These are phyloP conservation scores for Cyprinus carpio DNA, from an alignment of 2,113 vertebrate species.

Conservation along the genomic window DNA sequence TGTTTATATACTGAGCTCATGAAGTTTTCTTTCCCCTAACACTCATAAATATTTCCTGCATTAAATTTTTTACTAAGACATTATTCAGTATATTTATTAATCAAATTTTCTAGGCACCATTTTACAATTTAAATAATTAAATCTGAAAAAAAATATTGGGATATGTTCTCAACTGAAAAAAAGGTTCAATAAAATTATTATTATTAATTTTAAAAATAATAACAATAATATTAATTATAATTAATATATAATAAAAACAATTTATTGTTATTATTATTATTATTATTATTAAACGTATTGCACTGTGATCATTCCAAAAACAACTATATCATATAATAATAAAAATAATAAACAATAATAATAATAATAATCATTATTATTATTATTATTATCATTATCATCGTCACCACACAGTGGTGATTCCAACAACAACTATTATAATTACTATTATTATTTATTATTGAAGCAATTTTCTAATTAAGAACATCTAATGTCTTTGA, in stretches of 20 bases:
- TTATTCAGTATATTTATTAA: not conserved
- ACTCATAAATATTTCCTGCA: not conserved
- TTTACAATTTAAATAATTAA: not conserved
- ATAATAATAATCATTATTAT: too few relatives aligned
- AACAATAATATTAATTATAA: not conserved
- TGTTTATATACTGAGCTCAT: not conserved
- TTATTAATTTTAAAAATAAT: not conserved
- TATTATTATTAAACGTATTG: not conserved
- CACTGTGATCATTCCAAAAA: too few relatives aligned
- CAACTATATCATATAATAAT: too few relatives aligned
- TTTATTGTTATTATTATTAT: not conserved
- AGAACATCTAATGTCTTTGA: not conserved
- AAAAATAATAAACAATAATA: too few relatives aligned
- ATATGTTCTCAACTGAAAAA: too few relatives aligned
- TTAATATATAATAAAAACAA: too few relatives aligned
- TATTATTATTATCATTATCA: too few relatives aligned
- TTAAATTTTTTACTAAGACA: not conserved
- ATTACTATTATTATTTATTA: not conserved
- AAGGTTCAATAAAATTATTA: too few relatives aligned
- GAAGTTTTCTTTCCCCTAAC: not conserved
- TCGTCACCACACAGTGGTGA: too few relatives aligned
- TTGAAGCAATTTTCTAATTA: not conserved
- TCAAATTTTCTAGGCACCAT: too few relatives aligned
- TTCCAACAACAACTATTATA: too few relatives aligned
- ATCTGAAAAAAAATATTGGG: too few relatives aligned